Base-by-base conservation (phyloP, 2,113 vertebrate species). In the Ictidomys tridecemlineatus region DNA sequence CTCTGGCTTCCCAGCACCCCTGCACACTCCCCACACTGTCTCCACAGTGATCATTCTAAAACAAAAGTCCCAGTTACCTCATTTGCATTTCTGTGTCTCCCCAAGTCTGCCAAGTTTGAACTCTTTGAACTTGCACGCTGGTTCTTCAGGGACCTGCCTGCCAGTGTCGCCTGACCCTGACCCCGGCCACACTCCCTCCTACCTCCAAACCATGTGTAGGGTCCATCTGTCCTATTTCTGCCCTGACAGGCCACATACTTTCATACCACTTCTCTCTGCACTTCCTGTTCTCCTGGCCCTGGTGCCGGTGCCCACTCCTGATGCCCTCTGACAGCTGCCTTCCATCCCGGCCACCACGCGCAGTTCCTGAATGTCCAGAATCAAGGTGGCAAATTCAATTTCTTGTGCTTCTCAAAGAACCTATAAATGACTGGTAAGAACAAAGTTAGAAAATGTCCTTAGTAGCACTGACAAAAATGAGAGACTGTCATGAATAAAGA, bases 41-140 rank as follows among this genome's bases (percentile, higher is more conserved):
- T 63, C 39, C 56, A 51, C 22, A 94, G 56, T 4, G 67, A 67
- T n/a, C 17, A 78, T 94, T 96, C 89, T 88, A 89, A 95, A 95
- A 74, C 34, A 87, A 80, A 93, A 90, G 14, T 16, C 51, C 8
- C 17, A 26, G 37, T 85, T 79, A 87, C 63, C 30, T 92, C 70
- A 78, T 13, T 87, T 34, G 58, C 74, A 24, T 89, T 85, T 86
- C 42, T 89, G 76, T 24, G 39, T 80, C 74, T 95, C 53, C 45
- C 37, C 34, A 77, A 82, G 20, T 39, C 48, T 94, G 24, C 34
- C 84, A 84, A 95, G 85, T 56, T 95, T 7, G 48, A 37, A 87
- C 7, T 77, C 88, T 82, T 32, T n/a, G 73, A 58, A 45, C 65
- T 67, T 13, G 28, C 34, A 56, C 32, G 13, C n/a, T 72, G 26